Base-by-base conservation (phyloP, 2,888 invertebrate species). In the Sthenelais limicola region DNA sequence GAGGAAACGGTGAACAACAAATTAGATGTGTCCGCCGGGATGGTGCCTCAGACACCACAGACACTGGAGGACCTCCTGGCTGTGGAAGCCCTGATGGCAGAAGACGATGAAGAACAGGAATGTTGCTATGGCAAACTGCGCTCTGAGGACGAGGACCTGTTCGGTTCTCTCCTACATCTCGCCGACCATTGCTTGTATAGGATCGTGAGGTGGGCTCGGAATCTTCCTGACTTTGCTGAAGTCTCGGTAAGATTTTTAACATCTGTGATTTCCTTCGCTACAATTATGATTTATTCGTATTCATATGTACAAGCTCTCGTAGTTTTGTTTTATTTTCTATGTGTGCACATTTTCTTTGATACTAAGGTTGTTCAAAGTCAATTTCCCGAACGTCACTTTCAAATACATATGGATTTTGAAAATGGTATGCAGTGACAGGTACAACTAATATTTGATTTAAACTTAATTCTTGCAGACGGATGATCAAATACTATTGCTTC, bases 161-260 rank as follows among this genome's bases (percentile, higher is more conserved):
- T 81, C 26, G 75, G 78, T 4, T 82, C 82, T 5, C 76, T 88
- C 72, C 80, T 88, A 67, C 87, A 87, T 73, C 75, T 87, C 47
- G 97, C 97, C 56, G 98, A 98, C 88, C 95, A 97, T 88, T 91
- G 97, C 62, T 91, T 98, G 24, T 98, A 97, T 88, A 96, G 97
- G 90, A 96, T 98, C 81, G 98, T 98, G 77, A 96, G 97, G 87
- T 98, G 98, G 98, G 97, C 97, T 90, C 95, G 98, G 88, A 97
- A 96, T 88, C 89, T 98, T 87, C 97, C 98, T 21, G 91, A 98
- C 32, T 98, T 98, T 88, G 96, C 97, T 87, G 95, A 96, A 89
- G 97, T 98, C 3, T 69, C 74, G 38, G 79, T 79, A 47, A 73
- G 75, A 73, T n/a, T n/a, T n/a, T n/a, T n/a, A n/a, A n/a, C n/a